These are phyloP conservation scores for Anhinga anhinga DNA, from an alignment of 2,113 vertebrate species.

Conservation along the genomic window DNA sequence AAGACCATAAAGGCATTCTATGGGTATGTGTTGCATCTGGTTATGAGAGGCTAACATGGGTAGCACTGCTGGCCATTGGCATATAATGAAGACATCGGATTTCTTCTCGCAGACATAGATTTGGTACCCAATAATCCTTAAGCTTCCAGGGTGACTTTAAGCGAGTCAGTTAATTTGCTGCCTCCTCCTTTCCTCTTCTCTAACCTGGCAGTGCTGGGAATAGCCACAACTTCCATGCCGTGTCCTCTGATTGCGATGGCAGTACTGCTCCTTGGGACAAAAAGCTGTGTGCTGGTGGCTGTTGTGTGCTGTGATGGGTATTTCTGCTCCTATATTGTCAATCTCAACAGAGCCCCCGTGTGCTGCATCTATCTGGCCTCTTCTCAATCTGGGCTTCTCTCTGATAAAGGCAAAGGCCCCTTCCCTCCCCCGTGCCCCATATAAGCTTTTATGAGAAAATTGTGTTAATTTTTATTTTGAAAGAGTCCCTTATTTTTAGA, in stretches of 20 bases:
- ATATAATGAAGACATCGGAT: neutral
- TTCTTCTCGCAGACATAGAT: neutral
- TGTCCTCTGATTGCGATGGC: neutral
- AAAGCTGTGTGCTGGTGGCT: neutral
- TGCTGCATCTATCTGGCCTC: neutral
- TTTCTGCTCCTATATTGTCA: neutral
- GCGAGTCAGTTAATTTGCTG: neutral
- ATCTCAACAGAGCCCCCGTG: accelerated
- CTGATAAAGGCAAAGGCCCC: accelerated
- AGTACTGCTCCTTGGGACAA: neutral
- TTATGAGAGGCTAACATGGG: neutral
- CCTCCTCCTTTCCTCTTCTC: neutral
- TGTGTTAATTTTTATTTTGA: neutral
- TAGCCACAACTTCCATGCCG: neutral
- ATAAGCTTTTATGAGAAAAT: neutral
- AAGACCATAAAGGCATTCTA: neutral
- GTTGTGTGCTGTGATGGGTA: neutral
- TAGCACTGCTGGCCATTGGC: neutral
- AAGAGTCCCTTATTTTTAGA: neutral
- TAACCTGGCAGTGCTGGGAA: neutral
- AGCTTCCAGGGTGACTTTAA: neutral
- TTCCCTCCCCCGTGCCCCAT: accelerated
- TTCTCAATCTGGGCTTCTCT: neutral
- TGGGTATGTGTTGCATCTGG: neutral
- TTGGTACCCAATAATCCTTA: neutral